phyloP scores from a whole-genome alignment of 2,888 invertebrate species.

The Dicycla oo region DNA sequence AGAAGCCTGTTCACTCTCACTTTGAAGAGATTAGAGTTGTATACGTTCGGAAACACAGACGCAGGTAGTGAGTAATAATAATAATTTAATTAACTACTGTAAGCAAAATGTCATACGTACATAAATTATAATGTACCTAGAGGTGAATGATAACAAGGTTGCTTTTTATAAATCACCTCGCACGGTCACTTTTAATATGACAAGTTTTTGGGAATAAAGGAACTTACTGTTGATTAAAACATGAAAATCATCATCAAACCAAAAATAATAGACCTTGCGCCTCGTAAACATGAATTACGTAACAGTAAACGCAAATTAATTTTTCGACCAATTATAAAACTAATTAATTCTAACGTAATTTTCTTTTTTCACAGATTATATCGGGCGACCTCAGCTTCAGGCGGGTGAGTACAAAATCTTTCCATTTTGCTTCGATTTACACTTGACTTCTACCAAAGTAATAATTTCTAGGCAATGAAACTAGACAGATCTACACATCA shows the following conservation, averaged over 20 bases:
- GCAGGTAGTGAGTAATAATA: too few relatives aligned
- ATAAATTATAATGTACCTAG: neutral
- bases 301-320: constrained; percentile 9
- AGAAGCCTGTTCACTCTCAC: too few relatives aligned
- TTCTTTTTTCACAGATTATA: constrained; percentile 46
- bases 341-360: constrained; percentile 17
- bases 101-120: neutral
- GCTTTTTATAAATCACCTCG: too few relatives aligned
- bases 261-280: neutral
- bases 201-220: neutral
- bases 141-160: neutral
- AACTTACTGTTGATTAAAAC: neutral
- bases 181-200: neutral
- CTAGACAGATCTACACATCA: neutral
- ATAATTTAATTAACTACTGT: neutral
- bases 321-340: constrained; percentile 12
- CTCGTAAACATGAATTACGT: neutral
- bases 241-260: neutral
- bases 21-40: too few relatives aligned
- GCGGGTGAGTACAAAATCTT: constrained; percentile 26
- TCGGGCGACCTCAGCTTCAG: neutral
- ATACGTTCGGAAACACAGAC: too few relatives aligned
- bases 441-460: neutral
- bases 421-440: neutral
- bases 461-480: neutral